phyloP scores from a whole-genome alignment of 2,797 vertebrate species.

The Microhierax caerulescens region DNA sequence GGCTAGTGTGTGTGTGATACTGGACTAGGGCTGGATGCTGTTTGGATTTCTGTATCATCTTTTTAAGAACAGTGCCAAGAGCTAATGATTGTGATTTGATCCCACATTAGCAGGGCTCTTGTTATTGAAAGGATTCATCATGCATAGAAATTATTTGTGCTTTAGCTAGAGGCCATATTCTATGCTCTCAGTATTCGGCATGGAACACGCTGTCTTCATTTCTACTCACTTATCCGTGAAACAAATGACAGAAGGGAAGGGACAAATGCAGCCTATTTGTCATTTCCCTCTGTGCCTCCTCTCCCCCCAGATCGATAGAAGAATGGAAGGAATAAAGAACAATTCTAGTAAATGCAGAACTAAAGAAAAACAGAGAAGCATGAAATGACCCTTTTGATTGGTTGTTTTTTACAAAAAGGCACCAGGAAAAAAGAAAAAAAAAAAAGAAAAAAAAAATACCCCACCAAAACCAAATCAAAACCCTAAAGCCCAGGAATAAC shows the following conservation, averaged over 20 bases:
- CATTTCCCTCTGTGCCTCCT: neutral
- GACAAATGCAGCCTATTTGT: slow-evolving; percentile 36
- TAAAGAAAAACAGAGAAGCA: neutral
- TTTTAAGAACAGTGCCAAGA: neutral
- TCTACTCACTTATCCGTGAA: slow-evolving; percentile 69
- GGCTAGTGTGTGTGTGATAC: neutral
- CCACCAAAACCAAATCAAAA: neutral
- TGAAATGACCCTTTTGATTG: neutral
- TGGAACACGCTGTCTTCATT: slow-evolving; percentile 37
- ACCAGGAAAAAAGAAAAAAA: too few species aligned
- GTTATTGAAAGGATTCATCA: slow-evolving; percentile 77
- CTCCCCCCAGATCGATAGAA: slow-evolving; percentile 3
- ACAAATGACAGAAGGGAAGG: slow-evolving; percentile 53
- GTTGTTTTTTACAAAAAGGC: neutral
- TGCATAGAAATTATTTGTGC: slow-evolving; percentile 57
- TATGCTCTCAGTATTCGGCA: neutral
- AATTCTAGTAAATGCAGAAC: slow-evolving; percentile 8
- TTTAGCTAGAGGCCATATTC: slow-evolving; percentile 66
- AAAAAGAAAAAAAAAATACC: too few species aligned
- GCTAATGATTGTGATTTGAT: slow-evolving; percentile 55
- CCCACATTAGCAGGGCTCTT: slow-evolving; percentile 51
- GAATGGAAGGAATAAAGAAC: slow-evolving; percentile 19
- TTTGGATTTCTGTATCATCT: neutral
- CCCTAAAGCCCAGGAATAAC: neutral
- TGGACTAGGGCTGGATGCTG: neutral